Conservation (phyloP, 1,140 invertebrate genomes). For the Wiebesia pumilae region DNA sequence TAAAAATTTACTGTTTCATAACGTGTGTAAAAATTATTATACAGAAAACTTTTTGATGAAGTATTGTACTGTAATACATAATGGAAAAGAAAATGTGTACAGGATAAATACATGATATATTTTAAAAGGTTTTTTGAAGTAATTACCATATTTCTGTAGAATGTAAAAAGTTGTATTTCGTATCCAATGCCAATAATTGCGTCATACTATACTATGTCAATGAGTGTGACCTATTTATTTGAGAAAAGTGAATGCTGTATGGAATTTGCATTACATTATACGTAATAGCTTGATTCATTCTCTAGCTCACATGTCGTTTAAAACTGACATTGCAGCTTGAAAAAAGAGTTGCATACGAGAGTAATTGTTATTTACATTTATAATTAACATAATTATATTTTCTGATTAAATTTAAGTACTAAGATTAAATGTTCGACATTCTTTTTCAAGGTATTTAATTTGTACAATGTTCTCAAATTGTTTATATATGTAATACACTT, state of each 20-base stretch:
- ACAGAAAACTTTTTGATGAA: slow-evolving; percentile 31
- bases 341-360: not conserved
- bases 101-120: slow-evolving; percentile 41
- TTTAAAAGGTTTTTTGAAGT: slow-evolving; percentile 7
- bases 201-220: not conserved
- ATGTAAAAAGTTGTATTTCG: slow-evolving; percentile 7
- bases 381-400: not conserved
- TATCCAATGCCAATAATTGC: slow-evolving; percentile 20
- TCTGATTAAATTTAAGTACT: not conserved
- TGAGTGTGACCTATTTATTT: not conserved
- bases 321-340: not conserved
- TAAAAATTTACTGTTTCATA: slow-evolving; percentile 29
- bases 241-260: no score
- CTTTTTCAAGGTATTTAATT: not conserved
- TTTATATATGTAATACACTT: not conserved
- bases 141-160: not conserved
- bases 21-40: slow-evolving; percentile 14
- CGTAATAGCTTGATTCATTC: not conserved
- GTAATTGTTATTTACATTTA: not conserved
- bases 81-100: slow-evolving; percentile 32
- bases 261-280: no score
- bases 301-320: not conserved
- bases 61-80: slow-evolving; percentile 28
- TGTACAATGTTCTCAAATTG: not conserved
- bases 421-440: not conserved